A percentile compares a stretch with the other conserved stretches of the same genome.
phyloP scores from a whole-genome alignment of 2,797 vertebrate genomes.

The Microcaecilia unicolor region DNA sequence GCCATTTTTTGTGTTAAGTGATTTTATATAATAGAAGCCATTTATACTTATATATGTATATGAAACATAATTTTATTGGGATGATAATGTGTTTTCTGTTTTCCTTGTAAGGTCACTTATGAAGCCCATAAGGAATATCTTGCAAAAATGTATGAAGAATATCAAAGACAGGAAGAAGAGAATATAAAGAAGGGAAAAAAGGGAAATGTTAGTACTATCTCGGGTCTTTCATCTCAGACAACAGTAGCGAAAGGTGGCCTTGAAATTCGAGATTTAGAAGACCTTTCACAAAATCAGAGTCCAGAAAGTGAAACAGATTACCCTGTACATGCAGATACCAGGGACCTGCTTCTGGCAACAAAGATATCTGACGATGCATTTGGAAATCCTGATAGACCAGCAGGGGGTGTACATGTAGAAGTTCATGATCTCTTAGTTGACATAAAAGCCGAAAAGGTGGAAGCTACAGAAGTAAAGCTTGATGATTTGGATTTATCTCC shows the following conservation, averaged over 20 bases:
- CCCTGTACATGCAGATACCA: conserved; percentile 75
- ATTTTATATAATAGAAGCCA: too few species aligned
- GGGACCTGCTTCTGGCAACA: conserved; percentile 81
- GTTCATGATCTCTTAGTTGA: conserved; percentile 95
- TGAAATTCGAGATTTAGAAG: conserved; percentile 85
- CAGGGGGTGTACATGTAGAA: conserved; percentile 82
- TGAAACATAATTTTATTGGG: not conserved
- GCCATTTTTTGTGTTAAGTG: too few species aligned
- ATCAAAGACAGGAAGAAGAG: conserved; percentile 97
- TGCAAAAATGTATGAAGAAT: conserved; percentile 98
- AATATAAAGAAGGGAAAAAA: conserved; percentile 98
- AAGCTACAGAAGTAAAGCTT: conserved; percentile 95
- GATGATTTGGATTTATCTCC: conserved; percentile 96
- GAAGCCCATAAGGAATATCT: conserved; percentile 97
- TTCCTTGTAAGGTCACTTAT: conserved; percentile 79
- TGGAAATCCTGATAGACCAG: conserved; percentile 55
- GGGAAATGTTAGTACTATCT: conserved; percentile 95
- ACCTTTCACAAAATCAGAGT: conserved; percentile 90
- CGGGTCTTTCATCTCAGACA: conserved; percentile 84
- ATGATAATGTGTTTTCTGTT: not conserved
- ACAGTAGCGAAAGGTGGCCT: conserved; percentile 84
- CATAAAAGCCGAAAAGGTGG: conserved; percentile 97
- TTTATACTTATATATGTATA: not conserved
- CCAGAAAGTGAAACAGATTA: conserved; percentile 95
- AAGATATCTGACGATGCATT: conserved; percentile 77